phyloP scores from a whole-genome alignment of 2,888 invertebrate species.

The Cryptus viduatorius region DNA sequence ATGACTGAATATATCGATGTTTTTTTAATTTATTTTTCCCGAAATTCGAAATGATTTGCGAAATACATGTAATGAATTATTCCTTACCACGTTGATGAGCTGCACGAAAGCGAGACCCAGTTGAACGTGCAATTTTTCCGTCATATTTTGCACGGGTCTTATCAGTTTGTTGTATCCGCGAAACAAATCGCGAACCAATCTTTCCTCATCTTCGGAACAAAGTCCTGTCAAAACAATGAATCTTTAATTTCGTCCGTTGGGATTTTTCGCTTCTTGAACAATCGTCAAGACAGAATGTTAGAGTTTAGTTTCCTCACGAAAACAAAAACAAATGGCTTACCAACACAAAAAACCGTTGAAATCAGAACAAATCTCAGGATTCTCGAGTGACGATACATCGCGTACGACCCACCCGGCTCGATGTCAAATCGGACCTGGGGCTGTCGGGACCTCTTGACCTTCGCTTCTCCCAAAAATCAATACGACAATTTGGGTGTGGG shows the following conservation, averaged over 20 bases:
- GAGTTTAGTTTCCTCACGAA: not conserved
- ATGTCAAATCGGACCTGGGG: not conserved
- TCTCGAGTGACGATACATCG: conserved; percentile 78
- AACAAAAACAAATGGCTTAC: conserved; percentile 72
- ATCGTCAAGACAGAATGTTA: not conserved
- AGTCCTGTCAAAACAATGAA: conserved; percentile 83
- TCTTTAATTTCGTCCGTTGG: not conserved
- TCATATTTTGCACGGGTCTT: conserved; percentile 98
- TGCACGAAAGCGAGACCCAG: conserved; percentile 99
- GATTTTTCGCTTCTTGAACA: not conserved
- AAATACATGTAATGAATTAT: conserved; percentile 42
- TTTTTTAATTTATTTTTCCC: no score
- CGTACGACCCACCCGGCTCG: not conserved
- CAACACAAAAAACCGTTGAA: conserved; percentile 80
- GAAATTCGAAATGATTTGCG: not conserved
- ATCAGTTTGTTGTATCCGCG: conserved; percentile 99
- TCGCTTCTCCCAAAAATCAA: conserved; percentile 11
- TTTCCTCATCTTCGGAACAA: conserved; percentile 98
- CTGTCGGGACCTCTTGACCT: not conserved
- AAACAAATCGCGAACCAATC: conserved; percentile 97
- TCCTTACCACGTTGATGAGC: conserved; percentile 98
- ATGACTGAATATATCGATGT: no score
- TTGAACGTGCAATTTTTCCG: conserved; percentile 97
- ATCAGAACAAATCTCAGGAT: conserved; percentile 78
- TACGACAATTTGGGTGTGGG: conserved; percentile 9